A percentile compares a stretch with the other conserved stretches of the same genome.
These are phyloP conservation scores for Vimba vimba DNA, from an alignment of 2,113 vertebrate species.

Conservation along the genomic window DNA sequence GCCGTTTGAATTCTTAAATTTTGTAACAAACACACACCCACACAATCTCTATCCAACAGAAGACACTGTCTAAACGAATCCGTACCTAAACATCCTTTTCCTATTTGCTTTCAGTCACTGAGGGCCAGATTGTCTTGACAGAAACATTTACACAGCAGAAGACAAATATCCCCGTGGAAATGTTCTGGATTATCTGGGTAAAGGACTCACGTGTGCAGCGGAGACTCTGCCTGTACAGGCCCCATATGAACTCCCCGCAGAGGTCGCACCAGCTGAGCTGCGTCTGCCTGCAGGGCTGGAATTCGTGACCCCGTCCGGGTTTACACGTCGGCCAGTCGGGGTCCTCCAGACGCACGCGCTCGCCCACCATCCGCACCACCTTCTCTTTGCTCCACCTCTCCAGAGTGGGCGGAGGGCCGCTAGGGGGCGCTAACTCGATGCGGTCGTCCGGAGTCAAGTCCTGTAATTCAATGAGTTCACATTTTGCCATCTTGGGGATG, in stretches of 20 bases:
- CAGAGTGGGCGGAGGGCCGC: constrained; percentile 44
- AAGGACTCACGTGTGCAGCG: constrained; percentile 88
- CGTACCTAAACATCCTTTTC: constrained; percentile 26
- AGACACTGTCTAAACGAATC: background rate
- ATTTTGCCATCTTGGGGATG: constrained; percentile 70
- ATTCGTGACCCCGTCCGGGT: constrained; percentile 81
- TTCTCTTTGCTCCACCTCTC: constrained; percentile 58
- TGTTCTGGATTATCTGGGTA: background rate
- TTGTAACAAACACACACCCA: background rate
- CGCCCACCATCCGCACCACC: constrained; percentile 70
- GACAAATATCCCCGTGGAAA: background rate
- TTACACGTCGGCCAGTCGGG: constrained; percentile 59
- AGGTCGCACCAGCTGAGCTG: constrained; percentile 94
- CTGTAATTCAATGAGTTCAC: constrained; percentile 82
- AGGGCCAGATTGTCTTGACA: background rate
- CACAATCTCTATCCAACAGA: background rate
- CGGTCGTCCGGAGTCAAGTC: constrained; percentile 74
- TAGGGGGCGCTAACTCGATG: constrained; percentile 71
- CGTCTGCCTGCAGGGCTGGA: constrained; percentile 82
- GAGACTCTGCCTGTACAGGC: constrained; percentile 88
- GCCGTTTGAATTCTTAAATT: background rate
- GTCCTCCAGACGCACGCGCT: constrained; percentile 68
- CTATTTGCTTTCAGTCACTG: background rate
- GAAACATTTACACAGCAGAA: background rate
- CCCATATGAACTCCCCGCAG: constrained; percentile 97